Evolutionary conservation across 92 coral and sea anemone genomes (phyloP).

Genomic region (Zoanthus solanderi): DNA sequence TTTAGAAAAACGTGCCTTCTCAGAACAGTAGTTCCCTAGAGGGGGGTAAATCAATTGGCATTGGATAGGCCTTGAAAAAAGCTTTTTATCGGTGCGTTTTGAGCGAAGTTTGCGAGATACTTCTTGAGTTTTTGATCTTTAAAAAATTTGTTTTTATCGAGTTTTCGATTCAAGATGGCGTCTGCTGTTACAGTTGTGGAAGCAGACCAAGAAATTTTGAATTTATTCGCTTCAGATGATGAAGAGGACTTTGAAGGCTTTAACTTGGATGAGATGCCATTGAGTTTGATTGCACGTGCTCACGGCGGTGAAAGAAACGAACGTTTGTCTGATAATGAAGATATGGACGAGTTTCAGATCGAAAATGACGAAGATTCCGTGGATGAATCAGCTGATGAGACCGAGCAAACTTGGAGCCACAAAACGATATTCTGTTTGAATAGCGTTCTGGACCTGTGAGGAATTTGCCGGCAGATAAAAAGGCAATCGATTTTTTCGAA

Average conservation of each 20-base stretch:
- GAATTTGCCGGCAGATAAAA: slow-evolving; percentile 33
- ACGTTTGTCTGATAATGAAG: slow-evolving; percentile 29
- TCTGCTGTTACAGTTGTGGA: slow-evolving; percentile 42
- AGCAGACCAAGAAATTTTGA: slow-evolving; percentile 36
- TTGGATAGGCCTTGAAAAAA: slow-evolving; percentile 35
- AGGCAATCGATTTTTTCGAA: slow-evolving; percentile 55
- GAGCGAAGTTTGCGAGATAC: not conserved
- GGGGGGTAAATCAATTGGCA: slow-evolving; percentile 36
- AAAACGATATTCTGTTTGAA: slow-evolving; percentile 38
- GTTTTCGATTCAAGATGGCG: slow-evolving; percentile 40
- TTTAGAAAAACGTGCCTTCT: slow-evolving; percentile 29
- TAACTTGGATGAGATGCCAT: slow-evolving; percentile 53
- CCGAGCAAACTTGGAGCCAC: slow-evolving; percentile 52
- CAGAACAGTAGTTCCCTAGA: slow-evolving; percentile 34
- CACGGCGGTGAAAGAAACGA: not conserved
- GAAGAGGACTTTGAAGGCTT: slow-evolving; percentile 57
- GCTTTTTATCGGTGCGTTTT: slow-evolving; percentile 31
- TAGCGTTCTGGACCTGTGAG: slow-evolving; percentile 31
- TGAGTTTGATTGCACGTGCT: slow-evolving; percentile 53
- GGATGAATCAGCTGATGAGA: slow-evolving; percentile 52
- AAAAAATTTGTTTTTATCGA: not conserved
- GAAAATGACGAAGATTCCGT: slow-evolving; percentile 37
- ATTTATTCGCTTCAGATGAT: slow-evolving; percentile 54
- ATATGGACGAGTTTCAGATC: slow-evolving; percentile 20
- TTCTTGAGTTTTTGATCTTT: not conserved